Evolutionary conservation across 2,797 vertebrate species (phyloP).

Genomic region (Hybognathus amarus): DNA sequence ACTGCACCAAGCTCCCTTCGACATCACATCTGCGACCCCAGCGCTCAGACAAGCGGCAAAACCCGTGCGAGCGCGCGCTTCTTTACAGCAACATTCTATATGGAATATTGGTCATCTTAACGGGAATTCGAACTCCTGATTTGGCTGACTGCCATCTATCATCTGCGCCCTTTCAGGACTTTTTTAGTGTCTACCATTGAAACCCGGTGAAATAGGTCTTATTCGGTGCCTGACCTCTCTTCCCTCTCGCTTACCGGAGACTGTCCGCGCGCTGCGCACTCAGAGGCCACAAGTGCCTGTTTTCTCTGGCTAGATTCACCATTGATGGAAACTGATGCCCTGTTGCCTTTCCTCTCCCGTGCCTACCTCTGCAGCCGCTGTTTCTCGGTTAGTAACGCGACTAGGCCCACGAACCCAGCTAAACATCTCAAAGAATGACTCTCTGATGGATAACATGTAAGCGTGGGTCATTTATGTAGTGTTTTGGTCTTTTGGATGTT

Average conservation of each 20-base stretch:
- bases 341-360: slow-evolving; percentile 41
- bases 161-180: slow-evolving; percentile 8
- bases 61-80: neutral
- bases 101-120: slow-evolving; percentile 22
- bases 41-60: slow-evolving; percentile 25
- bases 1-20: slow-evolving; percentile 46
- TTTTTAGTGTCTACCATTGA: slow-evolving; percentile 11
- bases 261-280: neutral
- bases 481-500: slow-evolving; percentile 19
- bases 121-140: neutral
- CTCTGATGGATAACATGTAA: slow-evolving; percentile 28
- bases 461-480: slow-evolving; percentile 17
- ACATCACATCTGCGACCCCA: slow-evolving; percentile 24
- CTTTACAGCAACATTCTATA: neutral
- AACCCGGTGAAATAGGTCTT: neutral
- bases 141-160: neutral
- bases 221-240: neutral
- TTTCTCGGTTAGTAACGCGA: slow-evolving; percentile 25
- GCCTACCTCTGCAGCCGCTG: slow-evolving; percentile 53
- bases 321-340: slow-evolving; percentile 35
- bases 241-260: neutral
- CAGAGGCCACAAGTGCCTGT: slow-evolving; percentile 52
- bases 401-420: slow-evolving; percentile 9
- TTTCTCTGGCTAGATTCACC: slow-evolving; percentile 38
- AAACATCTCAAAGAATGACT: slow-evolving; percentile 8